Evolutionary conservation across 1,140 invertebrate genomes (phyloP).

Genomic region (Rhopalosiphum padi): DNA sequence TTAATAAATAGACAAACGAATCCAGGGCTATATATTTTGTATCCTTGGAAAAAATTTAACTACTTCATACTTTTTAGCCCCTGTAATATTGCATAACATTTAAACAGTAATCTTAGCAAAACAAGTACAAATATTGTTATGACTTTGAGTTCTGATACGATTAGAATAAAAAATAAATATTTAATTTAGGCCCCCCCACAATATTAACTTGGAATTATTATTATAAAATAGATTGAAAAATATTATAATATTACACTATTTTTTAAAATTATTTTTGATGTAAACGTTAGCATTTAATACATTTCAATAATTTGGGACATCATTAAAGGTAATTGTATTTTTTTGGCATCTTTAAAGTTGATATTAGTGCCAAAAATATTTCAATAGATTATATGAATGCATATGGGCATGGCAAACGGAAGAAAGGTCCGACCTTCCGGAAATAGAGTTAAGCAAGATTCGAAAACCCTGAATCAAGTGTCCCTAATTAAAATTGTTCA

Average conservation of each 20-base stretch:
- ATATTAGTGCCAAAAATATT: conserved; percentile 55
- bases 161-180: neutral
- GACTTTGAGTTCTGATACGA: neutral
- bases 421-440: conserved; percentile 53
- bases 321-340: conserved; percentile 33
- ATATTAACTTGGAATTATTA: neutral
- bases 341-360: conserved; percentile 40
- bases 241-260: neutral
- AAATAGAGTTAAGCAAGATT: conserved; percentile 47
- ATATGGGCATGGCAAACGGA: conserved; percentile 42
- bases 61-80: neutral
- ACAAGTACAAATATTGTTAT: neutral
- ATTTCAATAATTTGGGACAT: conserved; percentile 25
- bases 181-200: neutral
- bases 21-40: conserved; percentile 26
- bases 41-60: neutral
- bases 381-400: conserved; percentile 5
- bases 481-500: conserved; percentile 24
- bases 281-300: conserved; percentile 5
- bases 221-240: neutral
- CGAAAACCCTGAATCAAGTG: conserved; percentile 43
- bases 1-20: neutral
- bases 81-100: neutral
- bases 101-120: neutral
- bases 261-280: neutral